Conservation (phyloP, 2,888 invertebrate genomes). For the Heteromurus nitidus region DNA sequence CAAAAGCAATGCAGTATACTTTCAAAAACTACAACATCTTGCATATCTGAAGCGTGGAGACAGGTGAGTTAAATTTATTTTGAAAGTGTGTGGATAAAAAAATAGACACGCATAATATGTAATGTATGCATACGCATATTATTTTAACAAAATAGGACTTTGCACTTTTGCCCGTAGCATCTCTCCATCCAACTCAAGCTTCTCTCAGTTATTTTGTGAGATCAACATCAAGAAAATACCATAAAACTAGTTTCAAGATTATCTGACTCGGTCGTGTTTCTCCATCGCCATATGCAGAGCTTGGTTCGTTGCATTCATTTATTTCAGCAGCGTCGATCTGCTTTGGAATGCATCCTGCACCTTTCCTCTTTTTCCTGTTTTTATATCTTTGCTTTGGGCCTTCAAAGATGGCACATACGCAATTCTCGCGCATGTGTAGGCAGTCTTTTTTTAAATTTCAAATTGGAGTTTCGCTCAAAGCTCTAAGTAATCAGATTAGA, state of each 20-base stretch:
- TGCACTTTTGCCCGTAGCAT: constrained; percentile 1
- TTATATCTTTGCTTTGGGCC: not conserved
- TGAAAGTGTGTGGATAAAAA: not conserved
- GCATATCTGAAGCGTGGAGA: no score
- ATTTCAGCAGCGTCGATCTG: constrained; percentile 22
- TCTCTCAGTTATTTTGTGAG: constrained; percentile 23
- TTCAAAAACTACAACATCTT: no score
- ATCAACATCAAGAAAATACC: constrained; percentile 67
- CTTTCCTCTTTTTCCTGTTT: constrained; percentile 9
- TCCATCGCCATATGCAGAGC: constrained; percentile 7
- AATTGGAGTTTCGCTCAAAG: no score
- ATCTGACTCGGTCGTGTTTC: constrained; percentile 23
- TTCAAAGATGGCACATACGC: no score
- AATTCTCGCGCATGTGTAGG: no score
- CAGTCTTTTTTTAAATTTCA: no score
- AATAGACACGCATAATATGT: not conserved
- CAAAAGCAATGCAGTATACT: no score
- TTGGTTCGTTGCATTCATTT: no score
- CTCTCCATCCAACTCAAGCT: not conserved
- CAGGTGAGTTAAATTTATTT: not conserved
- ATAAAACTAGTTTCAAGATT: constrained; percentile 70
- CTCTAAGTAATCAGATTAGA: no score
- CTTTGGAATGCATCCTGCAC: constrained; percentile 50
- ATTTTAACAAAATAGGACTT: not conserved
- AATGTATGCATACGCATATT: not conserved